Conservation (phyloP, 1,140 invertebrate species). For the Antheraea mylitta region DNA sequence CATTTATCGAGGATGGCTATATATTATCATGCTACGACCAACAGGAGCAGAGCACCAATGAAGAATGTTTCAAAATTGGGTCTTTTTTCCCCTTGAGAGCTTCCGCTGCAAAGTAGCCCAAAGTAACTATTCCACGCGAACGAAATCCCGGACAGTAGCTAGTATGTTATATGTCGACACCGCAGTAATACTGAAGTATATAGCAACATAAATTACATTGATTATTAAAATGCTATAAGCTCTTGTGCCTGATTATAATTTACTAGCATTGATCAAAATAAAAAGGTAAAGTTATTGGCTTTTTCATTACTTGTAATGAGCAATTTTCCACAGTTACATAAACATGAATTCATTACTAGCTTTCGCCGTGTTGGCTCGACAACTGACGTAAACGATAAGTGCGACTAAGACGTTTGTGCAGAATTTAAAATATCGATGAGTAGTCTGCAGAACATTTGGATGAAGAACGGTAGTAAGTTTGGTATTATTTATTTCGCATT, state of each 20-base stretch:
- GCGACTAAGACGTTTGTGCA: background rate
- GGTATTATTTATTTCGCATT: too few species aligned
- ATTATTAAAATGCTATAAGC: background rate
- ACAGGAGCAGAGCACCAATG: too few species aligned
- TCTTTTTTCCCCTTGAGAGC: too few species aligned
- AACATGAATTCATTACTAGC: background rate
- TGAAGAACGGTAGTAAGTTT: background rate
- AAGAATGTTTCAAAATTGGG: too few species aligned
- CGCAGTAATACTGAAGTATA: background rate
- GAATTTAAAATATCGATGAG: background rate
- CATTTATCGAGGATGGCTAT: too few species aligned
- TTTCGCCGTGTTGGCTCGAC: background rate
- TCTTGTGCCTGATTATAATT: background rate
- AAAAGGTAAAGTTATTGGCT: too few species aligned
- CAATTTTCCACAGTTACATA: background rate
- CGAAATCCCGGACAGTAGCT: too few species aligned
- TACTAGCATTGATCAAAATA: too few species aligned
- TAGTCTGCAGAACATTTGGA: background rate
- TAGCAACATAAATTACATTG: background rate
- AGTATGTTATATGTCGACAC: background rate
- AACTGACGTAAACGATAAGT: background rate
- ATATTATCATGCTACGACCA: too few species aligned
- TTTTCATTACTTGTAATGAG: background rate
- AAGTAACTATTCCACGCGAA: too few species aligned
- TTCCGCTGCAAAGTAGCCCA: too few species aligned